phyloP scores from a whole-genome alignment of 92 coral and sea anemone genomes.

The Metridium senile region DNA sequence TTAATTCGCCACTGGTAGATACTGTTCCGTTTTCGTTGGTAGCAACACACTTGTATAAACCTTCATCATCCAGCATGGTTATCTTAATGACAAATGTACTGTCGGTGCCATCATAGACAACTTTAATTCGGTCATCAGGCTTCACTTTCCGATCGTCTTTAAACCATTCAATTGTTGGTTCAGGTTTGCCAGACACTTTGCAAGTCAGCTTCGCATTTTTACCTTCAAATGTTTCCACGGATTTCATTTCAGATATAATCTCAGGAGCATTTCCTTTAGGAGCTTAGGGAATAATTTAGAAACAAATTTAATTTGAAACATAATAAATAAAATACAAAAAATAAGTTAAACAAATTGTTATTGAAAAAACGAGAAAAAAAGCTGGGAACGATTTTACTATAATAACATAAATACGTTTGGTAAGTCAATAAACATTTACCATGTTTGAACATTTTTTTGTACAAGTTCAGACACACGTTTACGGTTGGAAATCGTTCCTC shows the following conservation, averaged over 20 bases:
- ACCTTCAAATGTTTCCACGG: constrained; percentile 69
- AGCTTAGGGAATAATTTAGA: constrained; percentile 53
- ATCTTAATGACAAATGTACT: constrained; percentile 60
- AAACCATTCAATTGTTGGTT: constrained; percentile 83
- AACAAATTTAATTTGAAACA: neutral
- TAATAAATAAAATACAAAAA: neutral
- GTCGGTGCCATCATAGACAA: constrained; percentile 58
- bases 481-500: too few species aligned
- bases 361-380: neutral
- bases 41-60: constrained; percentile 85
- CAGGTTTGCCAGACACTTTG: constrained; percentile 68
- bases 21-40: constrained; percentile 75
- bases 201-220: constrained; percentile 51
- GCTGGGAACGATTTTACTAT: too few species aligned
- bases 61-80: constrained; percentile 80
- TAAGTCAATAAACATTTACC: too few species aligned
- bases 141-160: constrained; percentile 70
- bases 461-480: too few species aligned
- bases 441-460: too few species aligned
- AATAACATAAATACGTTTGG: too few species aligned
- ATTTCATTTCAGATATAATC: constrained; percentile 51
- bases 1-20: constrained; percentile 61
- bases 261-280: constrained; percentile 62
- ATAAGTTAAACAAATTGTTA: neutral
- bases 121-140: constrained; percentile 56